Percentiles rank a stretch among this genome's conserved stretches.
Conservation (phyloP, 2,888 invertebrate species). For the Phengaris alcon region DNA sequence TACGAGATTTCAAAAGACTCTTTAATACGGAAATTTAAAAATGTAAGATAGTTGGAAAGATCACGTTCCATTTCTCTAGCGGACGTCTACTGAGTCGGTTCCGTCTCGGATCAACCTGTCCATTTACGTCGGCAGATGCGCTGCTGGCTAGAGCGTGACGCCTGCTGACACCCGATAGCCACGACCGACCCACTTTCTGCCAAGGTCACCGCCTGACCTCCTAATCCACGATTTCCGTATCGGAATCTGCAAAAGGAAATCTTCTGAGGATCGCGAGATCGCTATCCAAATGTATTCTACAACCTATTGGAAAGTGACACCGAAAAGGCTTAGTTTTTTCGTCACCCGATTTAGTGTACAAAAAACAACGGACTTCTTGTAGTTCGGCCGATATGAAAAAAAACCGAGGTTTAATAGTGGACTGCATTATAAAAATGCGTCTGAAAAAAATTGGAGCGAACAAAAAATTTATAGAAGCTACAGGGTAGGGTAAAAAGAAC, state of each 20-base stretch:
- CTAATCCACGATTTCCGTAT: conserved; percentile 57
- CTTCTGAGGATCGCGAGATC: conserved; percentile 26
- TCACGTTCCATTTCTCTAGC: conserved; percentile 9
- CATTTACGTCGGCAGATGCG: conserved; percentile 33
- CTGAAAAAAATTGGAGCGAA: conserved; percentile 6
- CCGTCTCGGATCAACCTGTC: conserved; percentile 26
- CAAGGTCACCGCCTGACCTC: conserved; percentile 76
- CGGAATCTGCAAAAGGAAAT: conserved; percentile 34
- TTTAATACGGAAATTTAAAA: neutral
- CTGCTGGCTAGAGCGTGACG: conserved; percentile 67
- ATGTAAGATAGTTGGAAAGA: neutral
- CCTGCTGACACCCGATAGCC: conserved; percentile 71
- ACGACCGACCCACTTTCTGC: conserved; percentile 73
- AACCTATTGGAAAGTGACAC: conserved; percentile 20
- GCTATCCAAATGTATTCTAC: conserved; percentile 10
- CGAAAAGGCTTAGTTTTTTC: neutral
- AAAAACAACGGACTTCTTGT: conserved; percentile 5
- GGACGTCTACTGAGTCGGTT: neutral
- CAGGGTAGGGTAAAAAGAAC: neutral
- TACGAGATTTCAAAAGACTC: too few species aligned
- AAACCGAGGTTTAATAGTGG: neutral
- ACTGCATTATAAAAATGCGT: conserved; percentile 6
- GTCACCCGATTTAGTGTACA: neutral
- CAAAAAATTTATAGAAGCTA: conserved; percentile 14
- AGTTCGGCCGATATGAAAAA: too few species aligned